Base-by-base conservation (phyloP, 2,888 invertebrate species). In the Pseudanteris insignis region DNA sequence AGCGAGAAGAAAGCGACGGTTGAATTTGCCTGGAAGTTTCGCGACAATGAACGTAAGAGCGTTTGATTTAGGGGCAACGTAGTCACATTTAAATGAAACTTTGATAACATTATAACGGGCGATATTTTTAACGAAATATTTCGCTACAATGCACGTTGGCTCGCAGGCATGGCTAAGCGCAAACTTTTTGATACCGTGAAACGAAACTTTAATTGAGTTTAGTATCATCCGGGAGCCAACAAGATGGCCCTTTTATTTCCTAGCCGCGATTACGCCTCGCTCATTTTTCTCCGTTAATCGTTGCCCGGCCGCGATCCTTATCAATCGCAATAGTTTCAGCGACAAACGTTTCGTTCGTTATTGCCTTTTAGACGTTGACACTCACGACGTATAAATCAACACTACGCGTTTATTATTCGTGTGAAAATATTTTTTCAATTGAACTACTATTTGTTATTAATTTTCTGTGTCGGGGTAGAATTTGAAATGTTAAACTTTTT, bases 121-220 rank as follows among this genome's bases (percentile, higher is more conserved):
- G 34, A 41, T 41, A 43, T 48, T 53, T 43, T 43, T 24, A 12
- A 4, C 29, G 30, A 47, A 46, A 43, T 37, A 43, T 50, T 48
- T 44, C 13, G 15, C 34, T 29, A 13, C 13, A 44, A 37, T 41
- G 32, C 51, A 53, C 43, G 36, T 38, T 29, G 30, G 41, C 7
- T 28, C 38, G 18, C 8, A 25, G 11, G 50, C 13, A 24, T 2
- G 9, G 26, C 26, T 8, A 34, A 33, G 32, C 29, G 44, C 25
- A 38, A 55, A 54, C 38, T 54, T 38, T 50, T 24, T 21, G 29
- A 54, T 44, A 55, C 41, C 18, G 18, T n/a, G n/a, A n/a, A n/a
- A 30, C 12, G 21, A 47, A 50, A 61, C 50, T 61, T 61, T 61
- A 61, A 61, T 54, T 61, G 61, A 61, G 50, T 61, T 61, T 55